Evolutionary conservation across 2,113 vertebrate species (phyloP).

Genomic region (Alosa alosa): DNA sequence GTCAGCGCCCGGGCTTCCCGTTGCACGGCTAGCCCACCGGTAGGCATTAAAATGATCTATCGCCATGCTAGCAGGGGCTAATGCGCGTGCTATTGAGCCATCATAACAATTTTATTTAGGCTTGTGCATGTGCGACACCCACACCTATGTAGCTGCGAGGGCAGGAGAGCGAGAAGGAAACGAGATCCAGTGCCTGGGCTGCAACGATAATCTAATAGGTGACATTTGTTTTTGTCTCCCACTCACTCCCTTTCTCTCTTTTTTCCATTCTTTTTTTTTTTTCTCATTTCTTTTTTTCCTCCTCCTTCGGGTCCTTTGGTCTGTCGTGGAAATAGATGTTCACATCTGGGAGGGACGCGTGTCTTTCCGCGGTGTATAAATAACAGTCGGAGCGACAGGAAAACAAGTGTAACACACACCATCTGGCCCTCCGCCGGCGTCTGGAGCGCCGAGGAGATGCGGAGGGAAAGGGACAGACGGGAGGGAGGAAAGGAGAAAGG

Average conservation of each 20-base stretch:
- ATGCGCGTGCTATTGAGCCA: constrained; percentile 64
- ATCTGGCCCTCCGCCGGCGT: constrained; percentile 61
- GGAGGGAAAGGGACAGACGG: not conserved
- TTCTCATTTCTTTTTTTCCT: not conserved
- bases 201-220: constrained; percentile 65
- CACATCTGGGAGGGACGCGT: constrained; percentile 37
- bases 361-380: constrained; percentile 61
- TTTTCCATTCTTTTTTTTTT: not conserved
- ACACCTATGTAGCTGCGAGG: constrained; percentile 38
- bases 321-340: constrained; percentile 51
- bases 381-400: constrained; percentile 55
- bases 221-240: constrained; percentile 59
- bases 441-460: constrained; percentile 47
- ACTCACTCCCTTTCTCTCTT: constrained; percentile 26
- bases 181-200: constrained; percentile 51
- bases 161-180: constrained; percentile 20
- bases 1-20: not conserved
- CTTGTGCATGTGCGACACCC: constrained; percentile 37
- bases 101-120: constrained; percentile 43
- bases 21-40: constrained; percentile 32
- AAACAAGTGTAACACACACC: constrained; percentile 68
- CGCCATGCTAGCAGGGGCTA: constrained; percentile 47
- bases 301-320: constrained; percentile 8
- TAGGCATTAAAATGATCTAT: constrained; percentile 68
- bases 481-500: not conserved